Conservation (phyloP, 2,888 invertebrate species). For the Pantelozetes paolii region DNA sequence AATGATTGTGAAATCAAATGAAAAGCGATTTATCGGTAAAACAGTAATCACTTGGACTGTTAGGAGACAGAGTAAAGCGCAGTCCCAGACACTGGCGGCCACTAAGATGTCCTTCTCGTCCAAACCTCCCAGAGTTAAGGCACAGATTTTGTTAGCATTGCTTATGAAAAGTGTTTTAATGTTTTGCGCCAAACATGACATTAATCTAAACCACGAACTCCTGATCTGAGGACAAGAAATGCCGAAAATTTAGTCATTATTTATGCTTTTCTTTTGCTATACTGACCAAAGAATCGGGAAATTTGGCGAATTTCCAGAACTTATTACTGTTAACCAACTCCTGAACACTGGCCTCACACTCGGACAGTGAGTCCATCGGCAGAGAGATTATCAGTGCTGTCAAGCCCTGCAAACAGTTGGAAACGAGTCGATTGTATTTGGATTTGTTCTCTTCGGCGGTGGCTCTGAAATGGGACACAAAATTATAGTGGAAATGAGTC, state of each 20-base stretch:
- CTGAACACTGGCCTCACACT: constrained; percentile 55
- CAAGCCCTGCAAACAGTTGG: constrained; percentile 64
- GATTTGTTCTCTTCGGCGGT: constrained; percentile 65
- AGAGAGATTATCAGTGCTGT: constrained; percentile 59
- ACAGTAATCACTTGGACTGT: constrained; percentile 55
- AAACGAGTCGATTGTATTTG: constrained; percentile 64
- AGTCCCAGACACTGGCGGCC: constrained; percentile 69
- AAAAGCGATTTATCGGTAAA: constrained; percentile 48
- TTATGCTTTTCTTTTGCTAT: neutral
- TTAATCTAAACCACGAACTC: constrained; percentile 65
- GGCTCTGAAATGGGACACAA: constrained; percentile 48
- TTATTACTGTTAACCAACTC: constrained; percentile 60
- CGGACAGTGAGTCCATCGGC: constrained; percentile 53
- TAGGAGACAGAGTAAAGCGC: constrained; percentile 62
- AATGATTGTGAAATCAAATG: no score
- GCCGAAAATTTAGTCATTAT: neutral
- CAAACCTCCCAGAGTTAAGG: constrained; percentile 62
- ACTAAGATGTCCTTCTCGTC: constrained; percentile 67
- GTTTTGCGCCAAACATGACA: constrained; percentile 62
- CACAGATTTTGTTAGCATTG: constrained; percentile 60
- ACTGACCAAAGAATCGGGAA: constrained; percentile 55
- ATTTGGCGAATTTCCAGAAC: constrained; percentile 69
- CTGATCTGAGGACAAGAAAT: constrained; percentile 49
- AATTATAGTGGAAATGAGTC: neutral
- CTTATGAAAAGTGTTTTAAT: constrained; percentile 58